A percentile compares a stretch with the other conserved stretches of the same genome.
phyloP scores from a whole-genome alignment of 2,797 vertebrate genomes.

The Hipposideros larvatus region DNA sequence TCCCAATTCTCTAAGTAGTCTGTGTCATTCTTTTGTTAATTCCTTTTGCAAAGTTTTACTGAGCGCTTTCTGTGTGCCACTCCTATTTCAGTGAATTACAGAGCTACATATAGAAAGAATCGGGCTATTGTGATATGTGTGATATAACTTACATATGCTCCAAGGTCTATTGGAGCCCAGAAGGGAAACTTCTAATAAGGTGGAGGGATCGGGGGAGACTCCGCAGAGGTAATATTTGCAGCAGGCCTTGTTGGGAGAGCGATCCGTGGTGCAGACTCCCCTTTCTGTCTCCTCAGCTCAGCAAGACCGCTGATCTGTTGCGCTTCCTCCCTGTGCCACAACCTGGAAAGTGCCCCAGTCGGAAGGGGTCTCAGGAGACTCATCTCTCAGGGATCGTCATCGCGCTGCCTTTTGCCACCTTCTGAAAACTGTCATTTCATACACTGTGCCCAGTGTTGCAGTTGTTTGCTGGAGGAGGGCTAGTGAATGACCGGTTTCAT shows the following conservation, averaged over 20 bases:
- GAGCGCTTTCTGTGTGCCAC: neutral
- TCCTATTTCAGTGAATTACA: neutral
- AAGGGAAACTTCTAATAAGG: neutral
- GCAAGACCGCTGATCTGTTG: neutral
- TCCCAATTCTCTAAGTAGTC: neutral
- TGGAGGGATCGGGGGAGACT: neutral
- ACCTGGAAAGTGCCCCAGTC: neutral
- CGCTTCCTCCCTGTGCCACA: neutral
- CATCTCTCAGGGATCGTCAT: neutral
- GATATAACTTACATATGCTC: neutral
- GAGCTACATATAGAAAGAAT: neutral
- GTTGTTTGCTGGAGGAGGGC: neutral
- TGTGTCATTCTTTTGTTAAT: neutral
- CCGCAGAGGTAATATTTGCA: neutral
- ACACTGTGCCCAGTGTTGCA: neutral
- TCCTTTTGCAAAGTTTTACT: neutral
- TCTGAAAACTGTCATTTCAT: neutral
- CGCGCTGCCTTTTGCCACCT: neutral
- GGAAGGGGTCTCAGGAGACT: neutral
- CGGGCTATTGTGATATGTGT: neutral
- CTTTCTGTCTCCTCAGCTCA: neutral
- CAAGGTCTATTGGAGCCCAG: neutral
- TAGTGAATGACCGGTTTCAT: neutral
- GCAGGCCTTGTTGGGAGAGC: neutral
- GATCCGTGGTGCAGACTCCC: neutral